Conservation (phyloP, 2,797 vertebrate species). For the Rhynchonycteris naso region DNA sequence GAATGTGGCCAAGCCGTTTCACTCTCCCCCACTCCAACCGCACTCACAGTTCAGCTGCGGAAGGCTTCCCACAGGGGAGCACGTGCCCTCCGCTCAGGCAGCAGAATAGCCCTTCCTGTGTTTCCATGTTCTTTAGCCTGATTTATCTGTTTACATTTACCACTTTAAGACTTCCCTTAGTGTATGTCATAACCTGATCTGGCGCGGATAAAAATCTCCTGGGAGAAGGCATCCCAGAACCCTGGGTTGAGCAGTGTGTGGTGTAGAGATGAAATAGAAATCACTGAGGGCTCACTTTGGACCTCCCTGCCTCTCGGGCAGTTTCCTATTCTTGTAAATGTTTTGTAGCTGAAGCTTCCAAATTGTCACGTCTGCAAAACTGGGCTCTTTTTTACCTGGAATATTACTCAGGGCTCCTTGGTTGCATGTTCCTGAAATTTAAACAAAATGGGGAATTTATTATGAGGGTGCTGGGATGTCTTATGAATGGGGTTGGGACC, state of each 20-base stretch:
- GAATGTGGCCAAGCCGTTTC: background rate
- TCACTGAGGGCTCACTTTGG: background rate
- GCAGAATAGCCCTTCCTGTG: background rate
- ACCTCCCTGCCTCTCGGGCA: background rate
- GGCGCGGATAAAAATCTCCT: background rate
- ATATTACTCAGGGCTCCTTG: background rate
- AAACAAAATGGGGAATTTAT: constrained; percentile 31
- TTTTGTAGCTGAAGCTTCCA: constrained; percentile 6
- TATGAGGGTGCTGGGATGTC: background rate
- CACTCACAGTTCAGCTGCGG: background rate
- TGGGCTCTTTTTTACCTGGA: constrained; percentile 2
- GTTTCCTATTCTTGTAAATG: constrained; percentile 30
- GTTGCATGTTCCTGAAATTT: constrained; percentile 1
- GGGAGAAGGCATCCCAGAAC: background rate
- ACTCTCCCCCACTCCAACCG: background rate
- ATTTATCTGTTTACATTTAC: constrained; percentile 42
- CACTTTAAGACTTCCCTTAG: background rate
- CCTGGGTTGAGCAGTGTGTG: background rate
- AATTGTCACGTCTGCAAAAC: background rate
- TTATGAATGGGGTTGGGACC: background rate
- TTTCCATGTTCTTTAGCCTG: constrained; percentile 5
- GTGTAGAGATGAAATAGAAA: background rate
- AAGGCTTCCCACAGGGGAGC: background rate
- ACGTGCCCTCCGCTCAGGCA: background rate
- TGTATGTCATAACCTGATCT: background rate